Conservation (phyloP, 2,113 vertebrate genomes). For the Todiramphus saurophagus region DNA sequence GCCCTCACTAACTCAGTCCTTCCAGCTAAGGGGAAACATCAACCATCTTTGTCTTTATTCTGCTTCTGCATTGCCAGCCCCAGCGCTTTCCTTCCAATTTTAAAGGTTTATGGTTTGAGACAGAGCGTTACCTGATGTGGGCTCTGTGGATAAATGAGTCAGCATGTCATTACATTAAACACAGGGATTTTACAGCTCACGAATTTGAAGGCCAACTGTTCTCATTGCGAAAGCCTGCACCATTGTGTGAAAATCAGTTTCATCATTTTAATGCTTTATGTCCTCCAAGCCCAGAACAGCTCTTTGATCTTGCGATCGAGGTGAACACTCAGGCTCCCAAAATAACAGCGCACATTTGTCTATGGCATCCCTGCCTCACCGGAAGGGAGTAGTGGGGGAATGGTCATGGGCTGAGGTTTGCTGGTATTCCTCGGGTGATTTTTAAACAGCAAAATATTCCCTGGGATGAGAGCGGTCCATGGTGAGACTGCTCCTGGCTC, state of each 20-base stretch:
- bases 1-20: background rate
- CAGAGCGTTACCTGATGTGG: background rate
- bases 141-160: background rate
- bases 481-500: background rate
- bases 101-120: background rate
- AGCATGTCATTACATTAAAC: background rate
- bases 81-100: background rate
- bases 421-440: background rate
- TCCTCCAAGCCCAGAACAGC: background rate
- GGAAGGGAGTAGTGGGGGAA: background rate
- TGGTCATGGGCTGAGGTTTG: background rate
- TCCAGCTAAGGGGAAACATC: rapidly evolving
- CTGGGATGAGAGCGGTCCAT: rapidly evolving
- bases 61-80: background rate
- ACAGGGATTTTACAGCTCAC: background rate
- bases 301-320: background rate
- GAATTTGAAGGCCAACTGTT: background rate
- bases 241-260: background rate
- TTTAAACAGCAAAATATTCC: background rate
- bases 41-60: background rate
- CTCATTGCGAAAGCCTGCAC: background rate
- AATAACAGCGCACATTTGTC: background rate
- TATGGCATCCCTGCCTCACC: background rate
- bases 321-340: background rate
- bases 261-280: background rate